Percentiles rank a stretch among this genome's conserved stretches.
Evolutionary conservation across 2,888 invertebrate genomes (phyloP).

Genomic region (Pteria penguin): DNA sequence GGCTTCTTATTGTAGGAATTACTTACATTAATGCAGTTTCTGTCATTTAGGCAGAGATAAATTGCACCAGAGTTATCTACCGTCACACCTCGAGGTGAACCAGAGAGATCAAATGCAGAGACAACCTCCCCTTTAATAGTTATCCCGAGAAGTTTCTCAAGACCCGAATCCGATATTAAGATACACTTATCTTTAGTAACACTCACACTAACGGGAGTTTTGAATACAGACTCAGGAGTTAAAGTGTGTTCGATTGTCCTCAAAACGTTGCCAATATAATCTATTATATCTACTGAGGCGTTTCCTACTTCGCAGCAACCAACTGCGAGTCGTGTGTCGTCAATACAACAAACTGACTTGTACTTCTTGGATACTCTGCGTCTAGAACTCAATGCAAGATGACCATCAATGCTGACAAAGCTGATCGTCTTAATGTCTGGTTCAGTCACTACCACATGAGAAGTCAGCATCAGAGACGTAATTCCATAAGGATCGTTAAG

Average conservation of each 20-base stretch:
- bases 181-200: slow-evolving; percentile 48
- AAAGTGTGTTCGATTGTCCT: slow-evolving; percentile 42
- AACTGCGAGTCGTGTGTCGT: slow-evolving; percentile 50
- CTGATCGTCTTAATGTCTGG: slow-evolving; percentile 51
- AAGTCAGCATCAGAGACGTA: slow-evolving; percentile 40
- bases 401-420: slow-evolving; percentile 47
- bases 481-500: slow-evolving; percentile 58
- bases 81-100: slow-evolving; percentile 55
- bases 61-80: slow-evolving; percentile 44
- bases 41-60: slow-evolving; percentile 54
- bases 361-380: slow-evolving; percentile 54
- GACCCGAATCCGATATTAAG: slow-evolving; percentile 55
- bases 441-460: slow-evolving; percentile 54
- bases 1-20: slow-evolving; percentile 43
- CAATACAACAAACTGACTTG: slow-evolving; percentile 50
- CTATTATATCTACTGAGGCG: slow-evolving; percentile 54
- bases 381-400: slow-evolving; percentile 46
- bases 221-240: slow-evolving; percentile 42
- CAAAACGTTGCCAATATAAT: slow-evolving; percentile 50
- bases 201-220: slow-evolving; percentile 54
- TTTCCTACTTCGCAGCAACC: slow-evolving; percentile 55
- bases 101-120: slow-evolving; percentile 48
- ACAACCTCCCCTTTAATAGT: slow-evolving; percentile 41
- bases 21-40: slow-evolving; percentile 44
- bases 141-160: slow-evolving; percentile 48